phyloP scores from a whole-genome alignment of 1,140 invertebrate species.

The Meloidogyne chitwoodi region DNA sequence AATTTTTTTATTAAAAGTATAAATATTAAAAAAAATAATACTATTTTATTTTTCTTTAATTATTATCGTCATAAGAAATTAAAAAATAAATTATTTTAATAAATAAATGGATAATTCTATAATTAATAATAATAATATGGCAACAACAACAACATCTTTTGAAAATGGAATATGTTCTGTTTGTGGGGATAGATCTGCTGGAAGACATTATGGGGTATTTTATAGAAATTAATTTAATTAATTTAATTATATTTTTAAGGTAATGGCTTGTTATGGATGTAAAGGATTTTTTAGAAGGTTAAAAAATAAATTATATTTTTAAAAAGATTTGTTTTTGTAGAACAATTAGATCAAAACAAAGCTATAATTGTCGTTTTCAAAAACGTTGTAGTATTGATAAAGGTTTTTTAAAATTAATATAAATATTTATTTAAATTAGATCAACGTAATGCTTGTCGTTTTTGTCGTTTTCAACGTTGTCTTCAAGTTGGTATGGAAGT shows the following conservation, averaged over 20 bases:
- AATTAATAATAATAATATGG: background rate
- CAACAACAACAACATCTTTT: background rate
- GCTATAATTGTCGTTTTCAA: slow-evolving; percentile 51
- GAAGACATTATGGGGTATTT: slow-evolving; percentile 64
- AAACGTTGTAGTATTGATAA: slow-evolving; percentile 55
- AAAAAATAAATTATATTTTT: background rate
- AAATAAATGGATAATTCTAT: background rate
- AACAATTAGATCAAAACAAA: slow-evolving; percentile 54
- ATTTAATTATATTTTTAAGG: slow-evolving; percentile 22
- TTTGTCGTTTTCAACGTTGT: slow-evolving; percentile 56
- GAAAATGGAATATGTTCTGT: slow-evolving; percentile 61
- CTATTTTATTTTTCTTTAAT: background rate
- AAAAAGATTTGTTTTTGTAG: slow-evolving; percentile 46
- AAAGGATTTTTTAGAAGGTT: slow-evolving; percentile 54
- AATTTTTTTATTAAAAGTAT: no score
- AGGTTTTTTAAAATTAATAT: slow-evolving; percentile 22
- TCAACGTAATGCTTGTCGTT: slow-evolving; percentile 55
- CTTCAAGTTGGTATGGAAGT: slow-evolving; percentile 58
- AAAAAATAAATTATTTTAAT: background rate
- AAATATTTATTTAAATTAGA: slow-evolving; percentile 28
- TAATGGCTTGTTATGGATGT: slow-evolving; percentile 64
- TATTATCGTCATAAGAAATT: background rate
- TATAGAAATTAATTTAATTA: background rate
- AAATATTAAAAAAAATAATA: no score
- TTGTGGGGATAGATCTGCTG: slow-evolving; percentile 65